phyloP scores from a whole-genome alignment of 2,113 vertebrate genomes.

The Ciconia stormi region DNA sequence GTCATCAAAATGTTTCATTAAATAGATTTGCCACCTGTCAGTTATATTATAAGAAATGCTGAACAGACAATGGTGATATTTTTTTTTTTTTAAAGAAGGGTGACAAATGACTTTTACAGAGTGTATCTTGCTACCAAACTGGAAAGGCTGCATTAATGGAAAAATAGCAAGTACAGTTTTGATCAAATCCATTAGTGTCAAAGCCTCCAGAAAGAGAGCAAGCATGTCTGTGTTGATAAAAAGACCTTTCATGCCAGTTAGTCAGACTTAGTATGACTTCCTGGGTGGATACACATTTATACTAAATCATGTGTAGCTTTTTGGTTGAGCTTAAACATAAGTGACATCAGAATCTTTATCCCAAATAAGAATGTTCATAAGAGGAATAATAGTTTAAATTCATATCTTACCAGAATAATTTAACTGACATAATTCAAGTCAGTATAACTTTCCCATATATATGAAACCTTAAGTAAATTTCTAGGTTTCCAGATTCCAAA shows the following conservation, averaged over 20 bases:
- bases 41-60: neutral
- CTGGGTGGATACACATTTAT: neutral
- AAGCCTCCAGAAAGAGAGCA: neutral
- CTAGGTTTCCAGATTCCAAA: neutral
- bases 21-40: neutral
- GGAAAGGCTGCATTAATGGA: neutral
- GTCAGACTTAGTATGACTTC: neutral
- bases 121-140: neutral
- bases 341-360: neutral
- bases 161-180: neutral
- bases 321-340: neutral
- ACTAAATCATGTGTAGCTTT: neutral
- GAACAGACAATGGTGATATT: neutral
- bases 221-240: neutral
- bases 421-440: neutral
- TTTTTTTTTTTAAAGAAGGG: neutral
- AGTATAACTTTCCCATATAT: neutral
- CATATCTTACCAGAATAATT: neutral
- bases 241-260: neutral
- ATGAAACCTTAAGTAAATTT: neutral
- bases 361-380: neutral
- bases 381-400: neutral
- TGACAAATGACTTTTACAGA: neutral
- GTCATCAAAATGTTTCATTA: neutral
- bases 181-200: neutral